phyloP scores from a whole-genome alignment of 2,797 vertebrate genomes.

The Allobates femoralis region DNA sequence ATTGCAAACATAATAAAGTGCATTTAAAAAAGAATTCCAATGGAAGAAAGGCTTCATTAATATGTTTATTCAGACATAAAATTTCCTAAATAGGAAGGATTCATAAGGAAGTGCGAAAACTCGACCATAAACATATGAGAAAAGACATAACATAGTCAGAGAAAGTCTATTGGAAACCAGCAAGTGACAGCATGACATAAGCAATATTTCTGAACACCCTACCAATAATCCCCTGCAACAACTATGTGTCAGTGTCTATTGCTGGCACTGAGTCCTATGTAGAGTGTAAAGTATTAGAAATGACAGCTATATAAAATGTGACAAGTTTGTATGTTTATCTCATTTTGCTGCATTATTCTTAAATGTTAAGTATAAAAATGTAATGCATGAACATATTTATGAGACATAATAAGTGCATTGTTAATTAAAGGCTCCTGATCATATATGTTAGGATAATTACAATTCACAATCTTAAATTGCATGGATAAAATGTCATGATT shows the following conservation, averaged over 20 bases:
- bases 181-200: conserved; percentile 43
- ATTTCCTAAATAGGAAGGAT: neutral
- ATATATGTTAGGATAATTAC: neutral
- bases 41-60: conserved; percentile 17
- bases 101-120: conserved; percentile 9
- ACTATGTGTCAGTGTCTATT: conserved; percentile 33
- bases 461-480: neutral
- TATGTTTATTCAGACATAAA: neutral
- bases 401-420: neutral
- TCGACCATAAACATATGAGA: conserved; percentile 18
- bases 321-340: conserved; percentile 31
- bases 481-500: neutral
- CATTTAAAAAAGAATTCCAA: neutral
- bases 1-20: neutral
- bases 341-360: neutral
- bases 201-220: conserved; percentile 28
- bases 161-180: conserved; percentile 21
- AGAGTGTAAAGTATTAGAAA: conserved; percentile 17
- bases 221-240: conserved; percentile 33
- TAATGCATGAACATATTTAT: neutral
- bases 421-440: neutral
- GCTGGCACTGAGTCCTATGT: neutral
- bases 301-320: conserved; percentile 23
- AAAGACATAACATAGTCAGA: conserved; percentile 17
- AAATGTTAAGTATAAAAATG: neutral